phyloP scores from a whole-genome alignment of 1,140 invertebrate species.

The Dendrolimus kikuchii region DNA sequence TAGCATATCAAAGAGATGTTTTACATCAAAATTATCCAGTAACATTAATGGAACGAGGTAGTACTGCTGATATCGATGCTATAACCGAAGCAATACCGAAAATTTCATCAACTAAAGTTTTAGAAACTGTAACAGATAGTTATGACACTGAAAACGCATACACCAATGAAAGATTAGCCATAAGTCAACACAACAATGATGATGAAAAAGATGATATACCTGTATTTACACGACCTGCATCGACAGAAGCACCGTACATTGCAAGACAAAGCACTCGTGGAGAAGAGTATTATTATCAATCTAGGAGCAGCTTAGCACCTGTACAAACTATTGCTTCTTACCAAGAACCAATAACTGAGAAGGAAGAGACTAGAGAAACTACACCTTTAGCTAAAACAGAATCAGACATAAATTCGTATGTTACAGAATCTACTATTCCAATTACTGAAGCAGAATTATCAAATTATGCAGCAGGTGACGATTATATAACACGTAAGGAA shows the following conservation, averaged over 20 bases:
- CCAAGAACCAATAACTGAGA: conserved; percentile 26
- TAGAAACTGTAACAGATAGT: conserved; percentile 25
- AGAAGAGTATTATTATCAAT: conserved; percentile 38
- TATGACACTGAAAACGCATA: conserved; percentile 60
- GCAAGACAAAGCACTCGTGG: conserved; percentile 22
- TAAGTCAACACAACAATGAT: conserved; percentile 33
- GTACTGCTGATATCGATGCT: conserved; percentile 61
- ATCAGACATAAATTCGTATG: conserved; percentile 17
- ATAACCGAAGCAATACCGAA: conserved; percentile 54
- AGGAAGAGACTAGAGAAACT: conserved; percentile 31
- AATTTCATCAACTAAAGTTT: conserved; percentile 26
- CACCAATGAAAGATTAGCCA: conserved; percentile 44
- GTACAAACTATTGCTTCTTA: conserved; percentile 19
- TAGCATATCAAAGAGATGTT: conserved; percentile 75
- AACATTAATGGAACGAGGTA: conserved; percentile 61
- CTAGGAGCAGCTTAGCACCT: conserved; percentile 32
- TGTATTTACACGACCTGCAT: conserved; percentile 18
- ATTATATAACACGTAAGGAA: conserved; percentile 23
- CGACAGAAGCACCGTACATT: conserved; percentile 29
- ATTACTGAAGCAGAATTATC: conserved; percentile 28
- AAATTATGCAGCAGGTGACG: conserved; percentile 24
- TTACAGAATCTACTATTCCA: conserved; percentile 21
- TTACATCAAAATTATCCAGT: conserved; percentile 76
- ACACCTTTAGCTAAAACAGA: conserved; percentile 29
- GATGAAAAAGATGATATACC: conserved; percentile 20